A percentile compares a stretch with the other conserved stretches of the same genome.
Conservation (phyloP, 2,888 invertebrate species). For the Hydrotaea diabolus region DNA sequence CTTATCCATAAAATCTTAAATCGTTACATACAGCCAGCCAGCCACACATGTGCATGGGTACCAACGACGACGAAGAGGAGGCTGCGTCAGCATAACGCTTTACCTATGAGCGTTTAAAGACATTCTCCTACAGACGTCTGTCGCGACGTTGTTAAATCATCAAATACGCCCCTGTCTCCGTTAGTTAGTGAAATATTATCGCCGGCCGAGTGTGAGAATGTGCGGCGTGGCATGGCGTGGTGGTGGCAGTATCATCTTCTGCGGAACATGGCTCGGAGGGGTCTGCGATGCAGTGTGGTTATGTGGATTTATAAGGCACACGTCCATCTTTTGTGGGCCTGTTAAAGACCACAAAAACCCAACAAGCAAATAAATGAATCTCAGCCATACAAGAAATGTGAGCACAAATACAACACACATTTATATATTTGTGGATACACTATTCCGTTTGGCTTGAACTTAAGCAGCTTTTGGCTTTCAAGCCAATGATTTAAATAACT, state of each 20-base stretch:
- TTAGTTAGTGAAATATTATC: constrained; percentile 59
- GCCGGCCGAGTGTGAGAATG: constrained; percentile 55
- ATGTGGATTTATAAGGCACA: constrained; percentile 52
- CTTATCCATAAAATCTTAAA: constrained; percentile 60
- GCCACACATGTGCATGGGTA: not conserved
- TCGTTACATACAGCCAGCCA: not conserved
- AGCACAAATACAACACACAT: too few relatives aligned
- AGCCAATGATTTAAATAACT: constrained; percentile 52
- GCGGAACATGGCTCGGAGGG: not conserved
- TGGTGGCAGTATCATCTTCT: not conserved
- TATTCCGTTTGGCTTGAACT: constrained; percentile 29
- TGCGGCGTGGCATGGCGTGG: constrained; percentile 44
- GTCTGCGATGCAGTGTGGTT: not conserved
- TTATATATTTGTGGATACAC: not conserved
- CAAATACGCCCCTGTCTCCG: constrained; percentile 78
- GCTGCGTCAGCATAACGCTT: not conserved
- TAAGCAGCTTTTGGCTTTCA: constrained; percentile 59
- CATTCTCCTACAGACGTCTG: constrained; percentile 65
- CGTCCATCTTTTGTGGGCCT: constrained; percentile 37
- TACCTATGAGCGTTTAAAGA: constrained; percentile 56
- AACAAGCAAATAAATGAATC: not conserved
- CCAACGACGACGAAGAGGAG: too few relatives aligned
- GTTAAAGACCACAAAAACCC: not conserved
- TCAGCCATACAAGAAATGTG: not conserved
- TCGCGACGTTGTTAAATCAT: constrained; percentile 74